Percentiles rank a stretch among this genome's conserved stretches.
Conservation (phyloP, 2,113 vertebrate genomes). For the Oryzias javanicus region DNA sequence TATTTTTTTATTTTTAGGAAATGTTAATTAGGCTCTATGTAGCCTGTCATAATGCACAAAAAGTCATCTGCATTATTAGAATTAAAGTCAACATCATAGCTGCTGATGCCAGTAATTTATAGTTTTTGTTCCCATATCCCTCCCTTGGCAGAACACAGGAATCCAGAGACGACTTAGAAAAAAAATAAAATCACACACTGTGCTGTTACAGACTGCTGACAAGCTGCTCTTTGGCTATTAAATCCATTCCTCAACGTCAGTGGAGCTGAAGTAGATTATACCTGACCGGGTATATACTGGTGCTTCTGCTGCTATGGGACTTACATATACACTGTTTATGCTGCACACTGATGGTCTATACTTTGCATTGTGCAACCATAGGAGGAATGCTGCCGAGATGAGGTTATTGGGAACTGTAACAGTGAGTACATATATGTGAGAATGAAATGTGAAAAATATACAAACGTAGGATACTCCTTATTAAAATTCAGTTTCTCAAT, state of each 20-base stretch:
- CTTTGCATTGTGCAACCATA: conserved; percentile 35
- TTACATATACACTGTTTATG: conserved; percentile 12
- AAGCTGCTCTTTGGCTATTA: conserved; percentile 73
- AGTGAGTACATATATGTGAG: too few species aligned
- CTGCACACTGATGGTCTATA: conserved; percentile 26
- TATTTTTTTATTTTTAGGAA: too few species aligned
- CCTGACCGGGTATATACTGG: conserved; percentile 61
- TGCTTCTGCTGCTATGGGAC: conserved; percentile 55
- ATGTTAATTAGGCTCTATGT: background rate
- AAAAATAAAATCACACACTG: conserved; percentile 51
- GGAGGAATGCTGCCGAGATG: conserved; percentile 9
- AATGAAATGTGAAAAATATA: too few species aligned
- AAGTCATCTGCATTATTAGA: background rate
- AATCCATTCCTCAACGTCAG: conserved; percentile 78
- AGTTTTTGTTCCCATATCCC: conserved; percentile 45
- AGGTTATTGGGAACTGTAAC: background rate
- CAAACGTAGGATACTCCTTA: too few species aligned
- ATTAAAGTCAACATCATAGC: conserved; percentile 12
- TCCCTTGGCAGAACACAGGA: conserved; percentile 48
- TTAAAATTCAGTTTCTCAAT: too few species aligned
- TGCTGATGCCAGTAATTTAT: conserved; percentile 56
- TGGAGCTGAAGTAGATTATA: conserved; percentile 51
- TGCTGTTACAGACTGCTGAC: conserved; percentile 73
- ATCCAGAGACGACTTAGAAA: conserved; percentile 45
- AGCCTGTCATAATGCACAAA: conserved; percentile 18